These are phyloP conservation scores for Hylaea fasciaria DNA, from an alignment of 2,888 invertebrate species.

Conservation along the genomic window DNA sequence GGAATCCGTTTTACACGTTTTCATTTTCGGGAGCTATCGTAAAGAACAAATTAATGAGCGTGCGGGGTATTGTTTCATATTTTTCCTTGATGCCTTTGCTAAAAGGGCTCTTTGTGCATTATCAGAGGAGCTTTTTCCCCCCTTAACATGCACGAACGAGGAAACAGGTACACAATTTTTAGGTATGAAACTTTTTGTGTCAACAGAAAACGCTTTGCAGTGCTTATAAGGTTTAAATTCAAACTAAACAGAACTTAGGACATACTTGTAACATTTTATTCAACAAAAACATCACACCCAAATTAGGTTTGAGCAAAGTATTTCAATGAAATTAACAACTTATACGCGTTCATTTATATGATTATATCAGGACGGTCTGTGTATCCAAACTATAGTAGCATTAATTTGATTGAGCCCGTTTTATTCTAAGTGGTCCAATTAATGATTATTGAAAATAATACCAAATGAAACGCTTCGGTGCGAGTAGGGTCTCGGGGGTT, in stretches of 20 bases:
- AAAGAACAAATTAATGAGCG: conserved; percentile 36
- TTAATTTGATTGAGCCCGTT: neutral
- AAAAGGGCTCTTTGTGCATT: conserved; percentile 8
- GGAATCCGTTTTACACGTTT: conserved; percentile 41
- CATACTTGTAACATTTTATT: neutral
- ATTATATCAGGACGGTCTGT: no score
- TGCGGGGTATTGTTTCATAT: conserved; percentile 33
- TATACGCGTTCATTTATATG: no score
- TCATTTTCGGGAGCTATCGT: conserved; percentile 39
- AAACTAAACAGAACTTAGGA: neutral
- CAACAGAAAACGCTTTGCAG: neutral
- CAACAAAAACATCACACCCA: no score
- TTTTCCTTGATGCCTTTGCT: conserved; percentile 21
- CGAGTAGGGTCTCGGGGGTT: conserved; percentile 1
- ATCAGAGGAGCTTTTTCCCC: conserved; percentile 1
- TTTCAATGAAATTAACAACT: no score
- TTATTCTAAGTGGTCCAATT: neutral
- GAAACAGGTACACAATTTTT: conserved; percentile 12
- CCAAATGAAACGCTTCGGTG: neutral
- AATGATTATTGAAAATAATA: conserved; percentile 5
- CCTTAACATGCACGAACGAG: conserved; percentile 2
- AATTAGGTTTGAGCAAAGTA: no score
- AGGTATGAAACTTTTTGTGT: conserved; percentile 2
- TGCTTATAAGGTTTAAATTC: neutral
- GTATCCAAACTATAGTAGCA: no score